A percentile compares a stretch with the other conserved stretches of the same genome.
Conservation (phyloP, 2,797 vertebrate species). For the Brachymystax lenok region DNA sequence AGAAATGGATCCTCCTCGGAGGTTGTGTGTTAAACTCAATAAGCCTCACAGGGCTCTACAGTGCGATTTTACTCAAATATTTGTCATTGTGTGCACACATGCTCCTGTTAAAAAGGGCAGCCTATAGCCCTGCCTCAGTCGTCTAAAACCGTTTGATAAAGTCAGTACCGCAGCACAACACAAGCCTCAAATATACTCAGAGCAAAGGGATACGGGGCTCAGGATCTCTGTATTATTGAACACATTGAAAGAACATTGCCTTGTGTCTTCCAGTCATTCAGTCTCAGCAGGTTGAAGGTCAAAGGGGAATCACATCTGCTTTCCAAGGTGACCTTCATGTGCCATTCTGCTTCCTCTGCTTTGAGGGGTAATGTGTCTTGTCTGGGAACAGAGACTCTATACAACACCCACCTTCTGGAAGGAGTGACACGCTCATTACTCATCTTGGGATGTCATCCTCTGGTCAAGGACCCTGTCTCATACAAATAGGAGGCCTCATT, state of each 20-base stretch:
- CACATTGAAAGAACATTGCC: too few relatives aligned
- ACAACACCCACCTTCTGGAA: constrained; percentile 37
- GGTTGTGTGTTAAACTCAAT: background rate
- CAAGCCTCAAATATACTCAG: background rate
- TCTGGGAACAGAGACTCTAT: constrained; percentile 45
- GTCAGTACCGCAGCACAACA: background rate
- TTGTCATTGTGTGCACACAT: too few relatives aligned
- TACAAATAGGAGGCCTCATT: constrained; percentile 11
- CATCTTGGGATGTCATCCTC: constrained; percentile 21
- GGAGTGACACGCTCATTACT: constrained; percentile 31
- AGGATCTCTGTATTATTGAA: too few relatives aligned
- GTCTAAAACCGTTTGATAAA: background rate
- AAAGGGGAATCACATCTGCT: background rate
- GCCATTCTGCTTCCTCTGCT: constrained; percentile 50
- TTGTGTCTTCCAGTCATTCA: background rate
- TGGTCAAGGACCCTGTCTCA: constrained; percentile 5
- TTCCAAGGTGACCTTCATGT: constrained; percentile 46
- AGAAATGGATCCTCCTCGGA: background rate
- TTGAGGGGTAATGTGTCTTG: constrained; percentile 39
- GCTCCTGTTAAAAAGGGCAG: too few relatives aligned
- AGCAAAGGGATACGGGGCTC: background rate
- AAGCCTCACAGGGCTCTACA: background rate
- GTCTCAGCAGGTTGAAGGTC: constrained; percentile 6
- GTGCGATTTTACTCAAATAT: too few relatives aligned
- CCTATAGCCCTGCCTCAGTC: background rate